phyloP scores from a whole-genome alignment of 23 tunicate genomes.

The Aplidium turbinatum region DNA sequence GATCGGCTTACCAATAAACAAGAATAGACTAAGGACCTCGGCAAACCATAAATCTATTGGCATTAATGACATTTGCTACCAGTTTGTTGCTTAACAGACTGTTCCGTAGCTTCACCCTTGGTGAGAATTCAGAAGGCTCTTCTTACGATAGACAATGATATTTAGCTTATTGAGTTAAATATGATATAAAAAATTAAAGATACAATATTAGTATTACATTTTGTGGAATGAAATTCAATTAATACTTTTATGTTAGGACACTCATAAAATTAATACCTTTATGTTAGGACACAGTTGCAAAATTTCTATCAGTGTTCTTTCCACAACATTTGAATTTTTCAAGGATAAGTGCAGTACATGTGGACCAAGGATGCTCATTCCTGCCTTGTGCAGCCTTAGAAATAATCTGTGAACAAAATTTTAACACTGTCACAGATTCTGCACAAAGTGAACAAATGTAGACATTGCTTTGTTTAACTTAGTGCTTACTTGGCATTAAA shows the following conservation, averaged over 20 bases:
- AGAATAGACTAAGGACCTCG: too few relatives aligned
- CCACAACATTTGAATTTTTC: constrained; percentile 38
- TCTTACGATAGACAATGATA: too few relatives aligned
- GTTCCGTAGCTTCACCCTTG: too few relatives aligned
- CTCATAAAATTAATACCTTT: constrained; percentile 18
- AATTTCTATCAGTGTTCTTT: constrained; percentile 32
- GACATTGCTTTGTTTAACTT: constrained; percentile 1
- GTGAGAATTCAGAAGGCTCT: too few relatives aligned
- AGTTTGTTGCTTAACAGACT: too few relatives aligned
- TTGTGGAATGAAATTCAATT: not conserved
- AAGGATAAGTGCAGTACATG: constrained; percentile 48
- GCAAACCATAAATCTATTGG: too few relatives aligned
- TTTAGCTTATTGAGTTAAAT: too few relatives aligned
- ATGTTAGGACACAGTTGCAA: constrained; percentile 39
- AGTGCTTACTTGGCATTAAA: constrained; percentile 52
- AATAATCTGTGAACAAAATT: constrained; percentile 21
- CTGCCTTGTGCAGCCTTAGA: constrained; percentile 30
- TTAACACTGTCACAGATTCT: not conserved
- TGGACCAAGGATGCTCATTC: constrained; percentile 44
- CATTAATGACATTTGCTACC: too few relatives aligned
- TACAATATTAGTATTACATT: not conserved
- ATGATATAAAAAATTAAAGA: too few relatives aligned
- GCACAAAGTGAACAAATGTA: not conserved
- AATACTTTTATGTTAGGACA: too few relatives aligned
- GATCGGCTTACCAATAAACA: too few relatives aligned